These are phyloP conservation scores for Rhyacophila brunnea DNA, from an alignment of 1,140 invertebrate species.

Conservation along the genomic window DNA sequence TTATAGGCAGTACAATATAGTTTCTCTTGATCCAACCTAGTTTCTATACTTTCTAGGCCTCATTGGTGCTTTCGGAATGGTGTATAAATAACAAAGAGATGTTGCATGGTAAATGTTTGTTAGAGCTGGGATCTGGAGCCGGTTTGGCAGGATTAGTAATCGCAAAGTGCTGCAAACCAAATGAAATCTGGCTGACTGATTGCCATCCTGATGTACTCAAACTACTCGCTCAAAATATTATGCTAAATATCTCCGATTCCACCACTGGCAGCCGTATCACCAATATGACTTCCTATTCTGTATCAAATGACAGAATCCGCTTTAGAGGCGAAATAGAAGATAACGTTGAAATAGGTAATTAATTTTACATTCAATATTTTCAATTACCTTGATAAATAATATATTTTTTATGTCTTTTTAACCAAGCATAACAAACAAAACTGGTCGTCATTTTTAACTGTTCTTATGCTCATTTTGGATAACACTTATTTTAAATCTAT, in stretches of 20 bases:
- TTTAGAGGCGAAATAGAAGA: neutral
- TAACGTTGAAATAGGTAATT: neutral
- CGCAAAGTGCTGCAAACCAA: constrained; percentile 47
- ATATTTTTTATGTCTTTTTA: too few species aligned
- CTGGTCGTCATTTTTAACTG: too few species aligned
- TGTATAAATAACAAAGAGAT: constrained; percentile 45
- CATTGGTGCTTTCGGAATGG: constrained; percentile 55
- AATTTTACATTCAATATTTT: too few species aligned
- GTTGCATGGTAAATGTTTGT: constrained; percentile 47
- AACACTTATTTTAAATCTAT: too few species aligned
- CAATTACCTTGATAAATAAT: too few species aligned
- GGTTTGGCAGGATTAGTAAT: constrained; percentile 56
- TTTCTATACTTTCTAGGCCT: constrained; percentile 42
- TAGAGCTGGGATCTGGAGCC: constrained; percentile 60
- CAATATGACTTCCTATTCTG: neutral
- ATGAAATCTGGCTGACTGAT: constrained; percentile 55
- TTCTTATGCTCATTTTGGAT: too few species aligned
- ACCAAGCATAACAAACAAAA: too few species aligned
- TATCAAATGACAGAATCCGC: neutral
- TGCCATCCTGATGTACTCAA: constrained; percentile 53
- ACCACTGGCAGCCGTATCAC: neutral
- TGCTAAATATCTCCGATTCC: constrained; percentile 39
- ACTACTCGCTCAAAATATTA: constrained; percentile 49
- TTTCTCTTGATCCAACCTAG: neutral
- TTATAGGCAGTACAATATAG: neutral